phyloP scores from a whole-genome alignment of 2,797 vertebrate genomes.

The Etheostoma perlongum region DNA sequence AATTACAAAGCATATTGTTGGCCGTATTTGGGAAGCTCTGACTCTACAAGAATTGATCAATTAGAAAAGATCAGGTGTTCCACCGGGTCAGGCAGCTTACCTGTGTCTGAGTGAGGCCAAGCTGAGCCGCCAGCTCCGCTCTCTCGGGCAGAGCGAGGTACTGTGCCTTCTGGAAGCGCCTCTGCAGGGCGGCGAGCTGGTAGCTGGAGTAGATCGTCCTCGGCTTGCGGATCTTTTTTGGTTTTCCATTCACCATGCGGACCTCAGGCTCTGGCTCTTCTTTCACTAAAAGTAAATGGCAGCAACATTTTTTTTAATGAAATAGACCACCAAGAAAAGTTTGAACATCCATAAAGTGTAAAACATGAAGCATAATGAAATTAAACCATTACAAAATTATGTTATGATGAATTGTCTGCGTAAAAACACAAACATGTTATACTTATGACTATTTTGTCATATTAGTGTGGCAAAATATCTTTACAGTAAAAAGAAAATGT shows the following conservation, averaged over 20 bases:
- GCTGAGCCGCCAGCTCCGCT: conserved; percentile 95
- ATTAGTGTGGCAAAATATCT: not conserved
- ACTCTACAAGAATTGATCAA: not conserved
- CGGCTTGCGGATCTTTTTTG: conserved; percentile 98
- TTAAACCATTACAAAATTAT: not conserved
- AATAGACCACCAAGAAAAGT: not conserved
- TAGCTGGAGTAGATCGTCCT: conserved; percentile 99
- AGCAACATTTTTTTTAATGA: not conserved
- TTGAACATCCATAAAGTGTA: fast-evolving
- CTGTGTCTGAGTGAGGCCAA: conserved; percentile 98
- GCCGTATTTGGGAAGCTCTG: not conserved
- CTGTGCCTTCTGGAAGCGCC: conserved; percentile 98
- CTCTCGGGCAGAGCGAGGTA: conserved; percentile 96
- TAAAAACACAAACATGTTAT: too few species aligned
- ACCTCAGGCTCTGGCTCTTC: conserved; percentile 97
- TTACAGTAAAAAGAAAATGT: not conserved
- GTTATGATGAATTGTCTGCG: not conserved
- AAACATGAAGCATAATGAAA: not conserved
- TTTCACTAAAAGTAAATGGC: conserved; percentile 85
- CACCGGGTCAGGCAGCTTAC: conserved; percentile 49
- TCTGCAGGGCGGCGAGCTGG: conserved; percentile 96
- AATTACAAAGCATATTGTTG: not conserved
- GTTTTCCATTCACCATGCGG: conserved; percentile 98
- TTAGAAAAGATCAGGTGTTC: not conserved
- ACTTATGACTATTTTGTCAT: not conserved